A percentile compares a stretch with the other conserved stretches of the same genome.
Evolutionary conservation across 2,113 vertebrate genomes (phyloP).

Genomic region (Chaetodon auriga): DNA sequence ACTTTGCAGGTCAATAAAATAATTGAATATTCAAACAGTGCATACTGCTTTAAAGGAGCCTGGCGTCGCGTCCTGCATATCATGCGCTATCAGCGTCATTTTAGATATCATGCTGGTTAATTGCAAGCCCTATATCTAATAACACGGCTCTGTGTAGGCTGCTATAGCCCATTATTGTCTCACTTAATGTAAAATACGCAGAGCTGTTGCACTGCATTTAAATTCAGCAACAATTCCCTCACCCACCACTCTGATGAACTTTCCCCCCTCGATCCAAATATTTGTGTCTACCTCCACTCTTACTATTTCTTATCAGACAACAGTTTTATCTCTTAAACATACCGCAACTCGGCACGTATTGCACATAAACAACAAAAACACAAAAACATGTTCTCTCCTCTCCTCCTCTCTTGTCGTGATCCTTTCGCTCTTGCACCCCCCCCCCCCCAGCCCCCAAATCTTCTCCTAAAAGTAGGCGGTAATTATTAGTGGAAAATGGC

Average conservation of each 20-base stretch:
- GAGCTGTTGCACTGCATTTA: background rate
- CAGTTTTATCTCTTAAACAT: background rate
- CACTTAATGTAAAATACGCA: background rate
- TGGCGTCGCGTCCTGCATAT: background rate
- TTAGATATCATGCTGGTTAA: background rate
- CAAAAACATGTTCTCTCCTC: slow-evolving; percentile 27
- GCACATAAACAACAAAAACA: slow-evolving; percentile 57
- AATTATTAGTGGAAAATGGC: slow-evolving; percentile 85
- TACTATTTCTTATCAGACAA: background rate
- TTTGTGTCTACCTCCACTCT: background rate
- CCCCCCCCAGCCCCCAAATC: slow-evolving; percentile 27
- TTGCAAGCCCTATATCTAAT: background rate
- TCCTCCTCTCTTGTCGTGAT: slow-evolving; percentile 53
- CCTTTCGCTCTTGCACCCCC: slow-evolving; percentile 50
- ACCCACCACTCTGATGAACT: background rate
- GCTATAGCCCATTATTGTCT: background rate
- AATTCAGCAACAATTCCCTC: background rate
- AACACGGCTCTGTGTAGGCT: background rate
- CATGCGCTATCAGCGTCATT: background rate
- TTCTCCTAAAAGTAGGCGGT: slow-evolving; percentile 85
- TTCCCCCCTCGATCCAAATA: background rate
- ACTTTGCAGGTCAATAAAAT: background rate
- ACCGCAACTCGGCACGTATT: slow-evolving; percentile 14
- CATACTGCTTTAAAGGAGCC: background rate
- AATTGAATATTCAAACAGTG: background rate